A percentile compares a stretch with the other conserved stretches of the same genome.
These are phyloP conservation scores for Trichogramma dendrolimi DNA, from an alignment of 2,888 invertebrate species.

Conservation along the genomic window DNA sequence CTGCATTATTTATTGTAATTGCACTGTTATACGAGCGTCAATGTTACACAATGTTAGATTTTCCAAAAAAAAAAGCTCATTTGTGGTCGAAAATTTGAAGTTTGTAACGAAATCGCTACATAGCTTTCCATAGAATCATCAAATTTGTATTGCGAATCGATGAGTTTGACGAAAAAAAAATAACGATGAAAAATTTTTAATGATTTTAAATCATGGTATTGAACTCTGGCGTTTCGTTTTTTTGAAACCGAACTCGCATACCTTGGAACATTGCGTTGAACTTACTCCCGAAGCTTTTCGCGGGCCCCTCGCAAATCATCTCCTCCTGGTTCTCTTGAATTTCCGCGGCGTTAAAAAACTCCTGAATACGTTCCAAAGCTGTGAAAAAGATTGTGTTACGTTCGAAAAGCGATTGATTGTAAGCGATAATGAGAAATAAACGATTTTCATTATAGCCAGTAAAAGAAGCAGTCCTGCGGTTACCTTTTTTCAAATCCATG, in stretches of 20 bases:
- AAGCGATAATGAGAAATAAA: not conserved
- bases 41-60: too few relatives aligned
- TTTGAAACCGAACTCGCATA: constrained; percentile 38
- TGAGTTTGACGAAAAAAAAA: constrained; percentile 14
- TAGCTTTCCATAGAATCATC: too few relatives aligned
- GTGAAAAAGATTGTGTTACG: constrained; percentile 20
- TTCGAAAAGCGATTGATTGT: not conserved
- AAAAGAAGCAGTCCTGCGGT: constrained; percentile 15
- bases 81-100: too few relatives aligned
- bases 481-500: constrained; percentile 73
- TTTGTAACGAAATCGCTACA: too few relatives aligned
- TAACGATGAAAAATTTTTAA: constrained; percentile 20
- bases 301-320: constrained; percentile 27
- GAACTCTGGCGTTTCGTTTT: constrained; percentile 25
- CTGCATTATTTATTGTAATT: too few relatives aligned
- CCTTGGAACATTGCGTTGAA: constrained; percentile 42
- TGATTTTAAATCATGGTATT: constrained; percentile 24
- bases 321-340: constrained; percentile 46
- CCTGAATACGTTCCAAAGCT: constrained; percentile 68
- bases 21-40: too few relatives aligned
- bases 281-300: constrained; percentile 37
- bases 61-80: too few relatives aligned
- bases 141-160: not conserved
- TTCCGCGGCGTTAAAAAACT: constrained; percentile 59
- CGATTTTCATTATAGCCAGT: not conserved